Evolutionary conservation across 2,888 invertebrate species (phyloP).

Genomic region (Drosophila rubida): DNA sequence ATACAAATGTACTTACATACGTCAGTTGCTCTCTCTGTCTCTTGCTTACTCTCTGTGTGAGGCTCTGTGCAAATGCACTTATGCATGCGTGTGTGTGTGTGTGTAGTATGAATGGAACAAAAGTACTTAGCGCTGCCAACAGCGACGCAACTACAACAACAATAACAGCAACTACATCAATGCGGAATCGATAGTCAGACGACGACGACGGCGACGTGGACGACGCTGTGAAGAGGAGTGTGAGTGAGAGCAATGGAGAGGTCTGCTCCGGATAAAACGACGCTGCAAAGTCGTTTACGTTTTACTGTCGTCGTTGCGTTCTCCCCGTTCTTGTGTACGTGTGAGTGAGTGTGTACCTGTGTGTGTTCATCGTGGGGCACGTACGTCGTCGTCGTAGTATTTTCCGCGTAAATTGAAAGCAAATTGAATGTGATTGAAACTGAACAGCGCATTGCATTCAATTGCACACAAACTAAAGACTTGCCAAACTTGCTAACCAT

Average conservation of each 20-base stretch:
- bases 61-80: constrained; percentile 46
- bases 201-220: constrained; percentile 34
- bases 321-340: constrained; percentile 13
- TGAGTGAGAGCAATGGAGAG: neutral
- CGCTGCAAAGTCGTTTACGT: constrained; percentile 51
- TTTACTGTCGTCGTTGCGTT: constrained; percentile 37
- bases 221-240: constrained; percentile 18
- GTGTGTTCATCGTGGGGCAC: constrained; percentile 54
- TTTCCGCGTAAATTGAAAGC: constrained; percentile 79
- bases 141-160: constrained; percentile 44
- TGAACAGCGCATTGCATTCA: constrained; percentile 18
- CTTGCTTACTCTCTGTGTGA: constrained; percentile 39
- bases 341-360: constrained; percentile 20
- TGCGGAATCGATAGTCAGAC: constrained; percentile 71
- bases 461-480: constrained; percentile 8
- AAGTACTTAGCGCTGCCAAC: constrained; percentile 65
- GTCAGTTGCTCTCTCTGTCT: constrained; percentile 40
- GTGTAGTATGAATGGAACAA: constrained; percentile 74
- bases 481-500: constrained; percentile 32
- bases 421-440: constrained; percentile 70
- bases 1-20: constrained; percentile 22
- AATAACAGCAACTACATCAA: constrained; percentile 38
- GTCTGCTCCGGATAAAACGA: constrained; percentile 52
- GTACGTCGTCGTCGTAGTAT: constrained; percentile 70
- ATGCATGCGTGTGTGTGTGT: constrained; percentile 28